Evolutionary conservation across 2,797 vertebrate genomes (phyloP).

Genomic region (Echiichthys vipera): DNA sequence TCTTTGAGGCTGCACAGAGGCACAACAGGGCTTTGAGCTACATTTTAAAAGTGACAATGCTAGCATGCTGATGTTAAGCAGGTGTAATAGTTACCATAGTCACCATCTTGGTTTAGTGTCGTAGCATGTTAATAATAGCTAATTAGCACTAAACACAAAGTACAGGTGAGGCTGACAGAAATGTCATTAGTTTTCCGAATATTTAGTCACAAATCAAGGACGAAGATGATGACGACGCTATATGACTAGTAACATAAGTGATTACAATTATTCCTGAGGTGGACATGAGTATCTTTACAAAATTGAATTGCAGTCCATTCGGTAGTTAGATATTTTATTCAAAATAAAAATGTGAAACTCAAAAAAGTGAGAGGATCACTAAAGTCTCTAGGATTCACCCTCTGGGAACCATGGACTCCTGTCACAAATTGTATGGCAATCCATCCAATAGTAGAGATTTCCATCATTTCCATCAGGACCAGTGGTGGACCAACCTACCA

Average conservation of each 20-base stretch:
- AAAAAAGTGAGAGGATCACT: no score
- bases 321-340: no score
- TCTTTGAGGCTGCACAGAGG: no score
- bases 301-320: no score
- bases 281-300: not conserved
- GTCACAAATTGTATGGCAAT: not conserved
- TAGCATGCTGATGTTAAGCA: not conserved
- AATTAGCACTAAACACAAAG: no score
- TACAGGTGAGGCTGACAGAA: no score
- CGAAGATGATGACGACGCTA: no score
- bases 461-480: not conserved
- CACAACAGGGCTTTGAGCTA: not conserved
- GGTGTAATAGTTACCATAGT: not conserved
- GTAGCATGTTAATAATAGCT: not conserved
- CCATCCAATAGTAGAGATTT: not conserved
- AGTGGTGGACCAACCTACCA: not conserved
- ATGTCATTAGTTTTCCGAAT: no score
- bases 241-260: not conserved
- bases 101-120: not conserved
- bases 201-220: no score
- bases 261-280: not conserved
- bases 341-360: no score
- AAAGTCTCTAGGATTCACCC: no score
- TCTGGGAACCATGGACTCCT: no score
- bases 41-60: not conserved